These are phyloP conservation scores for Ptiloglossa arizonensis DNA, from an alignment of 1,140 invertebrate genomes.

Conservation along the genomic window DNA sequence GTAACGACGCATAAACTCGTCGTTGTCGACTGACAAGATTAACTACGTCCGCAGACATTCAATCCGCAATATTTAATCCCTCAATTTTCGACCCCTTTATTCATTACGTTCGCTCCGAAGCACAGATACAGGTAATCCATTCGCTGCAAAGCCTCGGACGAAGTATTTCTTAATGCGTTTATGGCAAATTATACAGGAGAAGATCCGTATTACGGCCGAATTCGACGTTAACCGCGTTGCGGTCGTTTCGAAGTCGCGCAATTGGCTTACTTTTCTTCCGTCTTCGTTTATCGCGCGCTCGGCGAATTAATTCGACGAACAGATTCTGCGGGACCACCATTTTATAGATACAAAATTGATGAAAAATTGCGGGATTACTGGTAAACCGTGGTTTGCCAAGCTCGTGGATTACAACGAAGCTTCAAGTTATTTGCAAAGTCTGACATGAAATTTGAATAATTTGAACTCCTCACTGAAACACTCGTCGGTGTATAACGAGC, in stretches of 20 bases:
- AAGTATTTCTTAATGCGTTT: slow-evolving; percentile 18
- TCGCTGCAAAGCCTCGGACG: neutral
- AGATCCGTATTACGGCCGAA: neutral
- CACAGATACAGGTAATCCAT: slow-evolving; percentile 15
- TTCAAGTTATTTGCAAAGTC: slow-evolving; percentile 1
- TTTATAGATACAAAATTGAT: neutral
- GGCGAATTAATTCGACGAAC: slow-evolving; percentile 18
- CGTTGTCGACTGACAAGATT: too few species aligned
- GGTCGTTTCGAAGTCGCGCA: neutral
- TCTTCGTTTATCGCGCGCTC: slow-evolving; percentile 7
- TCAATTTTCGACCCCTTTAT: neutral
- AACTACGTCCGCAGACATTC: neutral
- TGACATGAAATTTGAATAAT: slow-evolving; percentile 20
- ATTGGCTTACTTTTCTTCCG: slow-evolving; percentile 34
- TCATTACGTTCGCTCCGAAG: too few species aligned
- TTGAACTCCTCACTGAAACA: neutral
- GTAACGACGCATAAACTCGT: neutral
- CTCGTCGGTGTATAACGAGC: slow-evolving; percentile 1
- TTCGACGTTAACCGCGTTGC: slow-evolving; percentile 11
- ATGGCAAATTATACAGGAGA: neutral
- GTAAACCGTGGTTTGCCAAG: neutral
- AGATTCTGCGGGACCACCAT: neutral
- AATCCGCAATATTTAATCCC: slow-evolving; percentile 7
- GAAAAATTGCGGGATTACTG: slow-evolving; percentile 40
- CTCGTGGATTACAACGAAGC: slow-evolving; percentile 11